Base-by-base conservation (phyloP, 2,888 invertebrate species). In the Ichneumoninae sp. region DNA sequence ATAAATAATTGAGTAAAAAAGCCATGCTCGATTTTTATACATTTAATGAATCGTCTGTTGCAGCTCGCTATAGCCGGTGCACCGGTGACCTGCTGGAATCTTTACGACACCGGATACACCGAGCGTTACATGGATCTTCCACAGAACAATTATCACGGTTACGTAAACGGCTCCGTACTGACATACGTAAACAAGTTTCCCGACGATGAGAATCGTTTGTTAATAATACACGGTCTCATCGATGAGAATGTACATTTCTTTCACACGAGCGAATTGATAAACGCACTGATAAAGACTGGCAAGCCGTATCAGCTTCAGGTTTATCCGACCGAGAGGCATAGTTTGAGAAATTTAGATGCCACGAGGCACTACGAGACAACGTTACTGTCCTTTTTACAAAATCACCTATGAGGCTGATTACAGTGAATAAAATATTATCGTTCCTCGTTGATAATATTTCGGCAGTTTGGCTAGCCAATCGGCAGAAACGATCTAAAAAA, bases 211-310 rank as follows among this genome's bases (percentile, higher is more conserved):
- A 98, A 98, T 91, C 96, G 99, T 50, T 94, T 99, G 87, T 95
- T 99, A 22, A 98, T 99, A 54, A 98, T 99, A 89, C 99, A 99
- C 94, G 99, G 99, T 1, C 94, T 99, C 85, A 98, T 98, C 80
- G 99, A 99, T 93, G 99, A 99, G 94, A 99, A 99, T 93, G 99
- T 99, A 0, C 99, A 99, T 94, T 99, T 99, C 94, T 97, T 97
- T 89, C 99, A 99, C 94, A 98, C 99, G 16, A 98, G 98, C 90
- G 97, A 97, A 88, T 95, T 99, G 84, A 96, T 99, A 33, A 97
- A 98, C 87, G 97, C 97, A 81, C 95, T 99, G 85, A 96, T 99
- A 79, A 96, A 97, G 88, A 97, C 97, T n/a, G 98, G 99, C 86
- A 99, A 99, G 94, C 99, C 99, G 0, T 99, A 99, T 93, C 96